Percentiles rank a stretch among this genome's conserved stretches.
phyloP scores from a whole-genome alignment of 1,140 invertebrate species.

The Callitettix versicolor region DNA sequence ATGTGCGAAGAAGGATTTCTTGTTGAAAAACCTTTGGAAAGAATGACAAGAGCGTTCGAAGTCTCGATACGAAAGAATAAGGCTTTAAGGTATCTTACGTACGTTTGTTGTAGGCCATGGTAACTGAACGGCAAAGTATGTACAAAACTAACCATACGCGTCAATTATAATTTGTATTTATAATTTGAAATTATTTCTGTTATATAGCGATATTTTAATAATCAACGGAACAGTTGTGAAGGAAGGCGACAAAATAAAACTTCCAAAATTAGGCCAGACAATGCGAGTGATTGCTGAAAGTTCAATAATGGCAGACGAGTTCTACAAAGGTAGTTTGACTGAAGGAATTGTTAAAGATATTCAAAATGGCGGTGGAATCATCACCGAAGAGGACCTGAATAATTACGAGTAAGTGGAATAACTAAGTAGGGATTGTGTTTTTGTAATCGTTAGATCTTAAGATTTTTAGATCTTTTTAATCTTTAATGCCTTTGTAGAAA shows the following conservation, averaged over 20 bases:
- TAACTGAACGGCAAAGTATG: no score
- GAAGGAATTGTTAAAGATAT: slow-evolving; percentile 59
- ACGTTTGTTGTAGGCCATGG: no score
- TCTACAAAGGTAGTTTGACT: slow-evolving; percentile 68
- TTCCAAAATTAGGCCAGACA: slow-evolving; percentile 56
- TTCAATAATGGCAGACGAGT: slow-evolving; percentile 48
- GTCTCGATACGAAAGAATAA: slow-evolving; percentile 4
- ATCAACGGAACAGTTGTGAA: slow-evolving; percentile 36
- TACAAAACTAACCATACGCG: no score
- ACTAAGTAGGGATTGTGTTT: neutral
- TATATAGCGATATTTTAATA: no score
- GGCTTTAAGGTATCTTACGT: no score
- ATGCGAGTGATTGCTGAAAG: slow-evolving; percentile 52
- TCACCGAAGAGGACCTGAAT: slow-evolving; percentile 59
- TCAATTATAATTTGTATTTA: no score
- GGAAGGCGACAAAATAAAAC: slow-evolving; percentile 42
- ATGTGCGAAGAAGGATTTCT: slow-evolving; percentile 57
- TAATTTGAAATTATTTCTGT: no score
- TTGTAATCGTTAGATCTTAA: neutral
- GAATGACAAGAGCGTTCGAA: slow-evolving; percentile 12
- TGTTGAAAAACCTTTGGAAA: slow-evolving; percentile 50
- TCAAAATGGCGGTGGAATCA: slow-evolving; percentile 53
- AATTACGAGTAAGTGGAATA: slow-evolving; percentile 46
- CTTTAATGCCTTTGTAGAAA: neutral
- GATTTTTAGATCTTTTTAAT: neutral